These are phyloP conservation scores for Crotophaga sulcirostris DNA, from an alignment of 2,113 vertebrate genomes.

Conservation along the genomic window DNA sequence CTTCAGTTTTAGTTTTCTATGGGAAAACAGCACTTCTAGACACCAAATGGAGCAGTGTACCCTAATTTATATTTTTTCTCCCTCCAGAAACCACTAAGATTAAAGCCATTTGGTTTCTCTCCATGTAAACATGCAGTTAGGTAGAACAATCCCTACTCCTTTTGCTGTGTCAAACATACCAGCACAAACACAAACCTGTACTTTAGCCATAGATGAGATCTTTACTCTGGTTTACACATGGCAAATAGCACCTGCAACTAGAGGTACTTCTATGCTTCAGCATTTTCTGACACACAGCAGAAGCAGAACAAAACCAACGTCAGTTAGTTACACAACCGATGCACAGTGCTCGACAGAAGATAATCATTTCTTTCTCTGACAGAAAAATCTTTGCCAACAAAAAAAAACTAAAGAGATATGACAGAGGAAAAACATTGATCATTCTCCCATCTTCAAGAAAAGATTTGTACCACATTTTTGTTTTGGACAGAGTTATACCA, in stretches of 20 bases:
- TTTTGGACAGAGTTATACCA: background rate
- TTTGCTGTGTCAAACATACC: background rate
- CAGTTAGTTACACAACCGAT: background rate
- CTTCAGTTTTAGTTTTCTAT: background rate
- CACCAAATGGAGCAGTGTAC: background rate
- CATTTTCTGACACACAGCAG: background rate
- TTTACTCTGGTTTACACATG: background rate
- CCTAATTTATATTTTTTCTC: background rate
- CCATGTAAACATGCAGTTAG: background rate
- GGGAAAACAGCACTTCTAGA: background rate
- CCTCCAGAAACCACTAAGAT: background rate
- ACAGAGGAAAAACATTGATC: background rate
- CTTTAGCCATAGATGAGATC: background rate
- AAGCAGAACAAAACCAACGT: background rate
- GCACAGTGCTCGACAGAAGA: background rate
- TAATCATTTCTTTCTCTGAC: background rate
- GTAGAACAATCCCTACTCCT: background rate
- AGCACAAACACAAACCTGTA: background rate
- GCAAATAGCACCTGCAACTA: background rate
- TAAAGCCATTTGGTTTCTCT: background rate
- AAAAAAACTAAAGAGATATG: background rate
- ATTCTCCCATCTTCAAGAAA: background rate
- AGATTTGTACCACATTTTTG: background rate
- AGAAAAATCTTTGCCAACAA: background rate
- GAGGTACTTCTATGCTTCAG: background rate